phyloP scores from a whole-genome alignment of 2,113 vertebrate species.

The Lasiurus cinereus region DNA sequence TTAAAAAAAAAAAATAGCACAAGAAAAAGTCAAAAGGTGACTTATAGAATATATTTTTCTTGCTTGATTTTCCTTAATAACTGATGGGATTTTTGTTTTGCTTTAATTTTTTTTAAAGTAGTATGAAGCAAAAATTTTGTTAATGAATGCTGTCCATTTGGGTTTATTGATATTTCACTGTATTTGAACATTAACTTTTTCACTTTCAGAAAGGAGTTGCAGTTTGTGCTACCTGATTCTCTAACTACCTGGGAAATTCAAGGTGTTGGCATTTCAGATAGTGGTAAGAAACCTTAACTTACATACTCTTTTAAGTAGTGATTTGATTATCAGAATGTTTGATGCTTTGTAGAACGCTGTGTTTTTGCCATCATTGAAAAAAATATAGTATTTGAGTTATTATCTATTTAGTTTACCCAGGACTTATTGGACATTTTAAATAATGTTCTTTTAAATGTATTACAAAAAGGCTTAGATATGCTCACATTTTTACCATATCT shows the following conservation, averaged over 20 bases:
- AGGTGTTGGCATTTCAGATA: constrained; percentile 92
- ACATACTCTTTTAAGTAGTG: not conserved
- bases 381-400: not conserved
- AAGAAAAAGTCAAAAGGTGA: not conserved
- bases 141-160: not conserved
- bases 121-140: constrained; percentile 30
- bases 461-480: not conserved
- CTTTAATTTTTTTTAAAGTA: constrained; percentile 5
- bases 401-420: not conserved
- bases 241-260: constrained; percentile 96
- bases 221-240: constrained; percentile 91
- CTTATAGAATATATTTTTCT: constrained; percentile 12
- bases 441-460: not conserved
- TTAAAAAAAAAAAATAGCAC: no score
- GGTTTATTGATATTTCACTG: not conserved
- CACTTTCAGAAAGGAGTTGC: constrained; percentile 81
- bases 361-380: not conserved
- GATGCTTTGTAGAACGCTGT: not conserved
- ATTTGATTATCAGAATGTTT: constrained; percentile 2
- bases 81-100: not conserved
- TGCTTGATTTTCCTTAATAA: constrained; percentile 37
- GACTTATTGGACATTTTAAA: not conserved
- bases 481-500: not conserved
- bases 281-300: constrained; percentile 85
- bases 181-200: constrained; percentile 66